Base-by-base conservation (phyloP, 2,113 vertebrate genomes). In the Chaetura pelagica region DNA sequence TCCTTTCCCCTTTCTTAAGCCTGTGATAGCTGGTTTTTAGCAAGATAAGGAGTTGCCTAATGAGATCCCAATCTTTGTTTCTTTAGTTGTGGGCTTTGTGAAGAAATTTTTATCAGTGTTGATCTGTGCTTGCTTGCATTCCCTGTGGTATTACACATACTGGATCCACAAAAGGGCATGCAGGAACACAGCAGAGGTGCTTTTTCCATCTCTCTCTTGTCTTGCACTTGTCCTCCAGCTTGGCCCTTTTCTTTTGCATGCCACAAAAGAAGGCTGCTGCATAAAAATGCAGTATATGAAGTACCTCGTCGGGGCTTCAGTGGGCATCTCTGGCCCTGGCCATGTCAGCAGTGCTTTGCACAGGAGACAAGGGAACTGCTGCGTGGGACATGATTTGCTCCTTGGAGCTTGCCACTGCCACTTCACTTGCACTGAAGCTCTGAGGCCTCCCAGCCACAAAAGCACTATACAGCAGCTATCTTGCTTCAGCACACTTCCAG, bases 341-440 rank as follows among this genome's bases (percentile, higher is more conserved):
- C 15, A 4, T 6, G 18, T 11, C 57, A 52, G 40, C 4, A 0
- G 13, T 35, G 42, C 48, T 38, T 40, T 32, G 34, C 12, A 30
- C 40, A 64, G 32, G 2, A 18, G 35, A 46, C 29, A 59, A 42
- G 11, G 9, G 27, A 15, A 40, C 49, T 78, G 44, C 27, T 1
- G 4, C 4, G 3, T 1, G 54, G 35, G n/a, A 61, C 7, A 23
- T 15, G 13, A 48, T 7, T 13, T 42, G 7, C 42, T 35, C 4
- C 35, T 1, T 2, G 6, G 27, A 69, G 40, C 8, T 12, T 29
- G 23, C 27, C 1, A 2, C 0, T 1, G 29, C 34, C 27, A 18
- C 63, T 23, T 57, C 6, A 9, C 22, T 48, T 46, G 58, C 58
- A 12, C 22, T 0, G 23, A 13, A 23, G 8, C 29, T 34, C 15